phyloP scores from a whole-genome alignment of 2,888 invertebrate genomes.

The Acrobasis suavella region DNA sequence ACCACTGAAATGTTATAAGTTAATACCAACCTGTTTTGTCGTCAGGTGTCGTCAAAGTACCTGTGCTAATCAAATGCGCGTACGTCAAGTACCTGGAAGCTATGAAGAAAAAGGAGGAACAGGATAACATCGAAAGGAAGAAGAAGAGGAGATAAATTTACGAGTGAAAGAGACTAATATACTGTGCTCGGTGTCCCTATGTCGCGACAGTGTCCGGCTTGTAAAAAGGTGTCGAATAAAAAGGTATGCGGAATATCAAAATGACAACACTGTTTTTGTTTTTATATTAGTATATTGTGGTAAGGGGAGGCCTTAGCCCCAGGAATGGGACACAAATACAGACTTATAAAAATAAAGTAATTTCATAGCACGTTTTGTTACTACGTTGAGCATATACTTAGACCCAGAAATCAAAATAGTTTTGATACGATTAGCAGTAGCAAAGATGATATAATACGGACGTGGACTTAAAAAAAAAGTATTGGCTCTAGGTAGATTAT shows the following conservation, averaged over 20 bases:
- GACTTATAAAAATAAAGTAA: too few relatives aligned
- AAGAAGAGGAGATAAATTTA: slow-evolving; percentile 48
- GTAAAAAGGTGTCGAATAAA: background rate
- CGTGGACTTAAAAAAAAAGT: too few relatives aligned
- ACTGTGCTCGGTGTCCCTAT: background rate
- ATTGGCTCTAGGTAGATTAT: too few relatives aligned
- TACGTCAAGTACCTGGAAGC: slow-evolving; percentile 67
- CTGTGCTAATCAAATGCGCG: slow-evolving; percentile 66
- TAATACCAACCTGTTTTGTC: slow-evolving; percentile 18
- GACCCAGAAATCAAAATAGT: too few relatives aligned
- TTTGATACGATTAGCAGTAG: too few relatives aligned
- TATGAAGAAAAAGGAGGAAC: slow-evolving; percentile 53
- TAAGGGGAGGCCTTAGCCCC: too few relatives aligned
- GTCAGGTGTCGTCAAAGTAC: slow-evolving; percentile 70
- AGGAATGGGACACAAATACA: too few relatives aligned
- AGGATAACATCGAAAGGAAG: slow-evolving; percentile 51
- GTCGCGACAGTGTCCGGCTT: background rate
- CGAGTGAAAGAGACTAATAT: background rate
- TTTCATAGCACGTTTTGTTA: too few relatives aligned
- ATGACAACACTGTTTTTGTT: background rate
- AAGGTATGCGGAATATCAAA: background rate
- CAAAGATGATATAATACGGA: too few relatives aligned
- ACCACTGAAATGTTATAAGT: background rate
- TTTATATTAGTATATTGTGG: too few relatives aligned
- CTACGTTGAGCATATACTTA: too few relatives aligned